These are phyloP conservation scores for Drosophila anceps DNA, from an alignment of 2,888 invertebrate genomes.

Conservation along the genomic window DNA sequence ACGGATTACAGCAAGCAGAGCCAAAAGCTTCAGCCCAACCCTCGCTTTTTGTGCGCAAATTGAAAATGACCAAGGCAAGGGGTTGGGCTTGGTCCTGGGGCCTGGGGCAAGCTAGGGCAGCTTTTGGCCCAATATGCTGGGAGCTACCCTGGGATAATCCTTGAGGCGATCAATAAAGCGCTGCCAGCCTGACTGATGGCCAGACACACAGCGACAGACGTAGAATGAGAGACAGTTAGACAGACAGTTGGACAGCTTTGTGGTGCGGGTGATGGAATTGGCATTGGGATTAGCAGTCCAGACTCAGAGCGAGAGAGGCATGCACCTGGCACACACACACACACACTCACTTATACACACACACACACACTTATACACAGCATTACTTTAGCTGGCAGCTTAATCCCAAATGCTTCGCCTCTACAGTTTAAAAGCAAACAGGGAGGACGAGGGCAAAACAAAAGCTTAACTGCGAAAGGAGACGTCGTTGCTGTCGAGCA, in stretches of 20 bases:
- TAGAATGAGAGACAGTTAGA: conserved; percentile 17
- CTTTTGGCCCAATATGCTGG: conserved; percentile 70
- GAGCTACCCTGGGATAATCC: conserved; percentile 70
- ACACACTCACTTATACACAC: conserved; percentile 26
- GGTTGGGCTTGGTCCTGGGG: not conserved
- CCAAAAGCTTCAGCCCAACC: conserved; percentile 37
- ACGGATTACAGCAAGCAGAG: conserved; percentile 71
- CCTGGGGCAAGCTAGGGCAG: not conserved
- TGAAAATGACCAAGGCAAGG: conserved; percentile 70
- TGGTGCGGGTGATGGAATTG: conserved; percentile 58
- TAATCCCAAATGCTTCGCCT: conserved; percentile 67
- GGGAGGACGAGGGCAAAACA: conserved; percentile 75
- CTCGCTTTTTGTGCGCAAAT: conserved; percentile 55
- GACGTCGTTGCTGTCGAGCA: conserved; percentile 50
- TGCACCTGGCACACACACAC: conserved; percentile 63
- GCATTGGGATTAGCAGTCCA: conserved; percentile 75
- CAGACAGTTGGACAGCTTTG: conserved; percentile 18
- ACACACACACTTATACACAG: conserved; percentile 22
- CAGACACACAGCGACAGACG: conserved; percentile 25
- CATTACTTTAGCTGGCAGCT: conserved; percentile 71
- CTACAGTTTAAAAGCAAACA: conserved; percentile 71
- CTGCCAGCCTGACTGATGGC: conserved; percentile 39
- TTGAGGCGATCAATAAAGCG: conserved; percentile 74
- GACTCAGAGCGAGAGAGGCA: conserved; percentile 49
- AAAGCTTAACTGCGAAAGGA: conserved; percentile 65